These are phyloP conservation scores for Drosophila sp. DNA, from an alignment of 1,140 invertebrate genomes.

Conservation along the genomic window DNA sequence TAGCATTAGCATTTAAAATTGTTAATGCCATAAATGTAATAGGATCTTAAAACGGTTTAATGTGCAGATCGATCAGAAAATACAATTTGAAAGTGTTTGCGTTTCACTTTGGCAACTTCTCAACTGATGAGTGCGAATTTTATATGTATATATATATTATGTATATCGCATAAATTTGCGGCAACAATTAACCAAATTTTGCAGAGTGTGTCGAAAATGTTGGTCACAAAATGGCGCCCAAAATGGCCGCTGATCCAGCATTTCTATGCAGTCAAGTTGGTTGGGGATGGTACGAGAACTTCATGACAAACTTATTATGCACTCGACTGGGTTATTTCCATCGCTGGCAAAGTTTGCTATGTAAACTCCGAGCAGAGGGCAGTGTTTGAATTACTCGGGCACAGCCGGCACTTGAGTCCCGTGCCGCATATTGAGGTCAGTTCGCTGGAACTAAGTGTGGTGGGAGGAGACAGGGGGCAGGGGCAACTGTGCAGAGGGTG, in stretches of 20 bases:
- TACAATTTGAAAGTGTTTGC: slow-evolving; percentile 35
- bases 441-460: slow-evolving; percentile 16
- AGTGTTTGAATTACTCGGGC: slow-evolving; percentile 78
- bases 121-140: slow-evolving; percentile 21
- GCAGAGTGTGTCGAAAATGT: background rate
- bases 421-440: slow-evolving; percentile 78
- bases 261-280: slow-evolving; percentile 12
- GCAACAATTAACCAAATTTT: slow-evolving; percentile 33
- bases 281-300: slow-evolving; percentile 25
- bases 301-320: slow-evolving; percentile 77
- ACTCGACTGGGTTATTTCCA: slow-evolving; percentile 56
- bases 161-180: slow-evolving; percentile 1
- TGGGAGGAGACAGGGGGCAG: background rate
- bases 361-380: slow-evolving; percentile 68
- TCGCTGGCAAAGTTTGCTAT: slow-evolving; percentile 70
- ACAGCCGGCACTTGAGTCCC: slow-evolving; percentile 67
- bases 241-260: slow-evolving; percentile 34
- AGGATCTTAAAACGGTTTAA: slow-evolving; percentile 5
- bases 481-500: background rate
- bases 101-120: slow-evolving; percentile 8
- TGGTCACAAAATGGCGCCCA: slow-evolving; percentile 7
- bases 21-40: background rate
- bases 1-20: slow-evolving; percentile 5
- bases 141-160: slow-evolving; percentile 7
- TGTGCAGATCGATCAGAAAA: slow-evolving; percentile 24